Evolutionary conservation across 64 coral and sea anemone species (phyloP).

Genomic region (Stichodactyla mertensii): DNA sequence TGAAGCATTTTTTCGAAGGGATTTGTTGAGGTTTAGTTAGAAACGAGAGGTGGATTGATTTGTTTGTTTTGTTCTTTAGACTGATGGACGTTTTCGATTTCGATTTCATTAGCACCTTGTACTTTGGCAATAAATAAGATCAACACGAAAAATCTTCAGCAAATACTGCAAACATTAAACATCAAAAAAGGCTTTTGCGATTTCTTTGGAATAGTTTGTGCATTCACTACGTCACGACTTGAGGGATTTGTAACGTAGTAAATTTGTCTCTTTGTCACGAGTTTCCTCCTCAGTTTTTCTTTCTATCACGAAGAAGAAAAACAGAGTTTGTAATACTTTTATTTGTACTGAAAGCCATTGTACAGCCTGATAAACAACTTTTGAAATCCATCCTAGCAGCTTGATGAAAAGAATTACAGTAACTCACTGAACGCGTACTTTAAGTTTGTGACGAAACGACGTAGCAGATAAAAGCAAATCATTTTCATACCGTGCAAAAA

Average conservation of each 20-base stretch:
- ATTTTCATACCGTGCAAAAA: background rate
- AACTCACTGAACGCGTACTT: background rate
- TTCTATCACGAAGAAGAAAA: too few species aligned
- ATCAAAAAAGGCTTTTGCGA: background rate
- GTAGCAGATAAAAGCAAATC: background rate
- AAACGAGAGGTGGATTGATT: background rate
- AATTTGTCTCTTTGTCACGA: too few species aligned
- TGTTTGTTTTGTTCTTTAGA: background rate
- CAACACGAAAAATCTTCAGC: background rate
- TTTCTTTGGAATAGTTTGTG: background rate
- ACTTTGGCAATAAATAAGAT: conserved; percentile 10
- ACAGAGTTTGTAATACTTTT: too few species aligned
- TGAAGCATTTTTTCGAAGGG: background rate
- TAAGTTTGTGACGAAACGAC: background rate
- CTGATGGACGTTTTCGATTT: background rate
- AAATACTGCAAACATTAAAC: background rate
- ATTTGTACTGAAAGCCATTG: too few species aligned
- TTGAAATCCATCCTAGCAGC: too few species aligned
- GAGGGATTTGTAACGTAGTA: too few species aligned
- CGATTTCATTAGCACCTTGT: conserved; percentile 12
- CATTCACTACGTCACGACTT: background rate
- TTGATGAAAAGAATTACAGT: too few species aligned
- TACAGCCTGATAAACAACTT: too few species aligned
- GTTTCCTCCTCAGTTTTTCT: too few species aligned
- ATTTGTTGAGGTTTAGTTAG: background rate